Evolutionary conservation across 1,140 invertebrate species (phyloP).

Genomic region (Chelonus insularis): DNA sequence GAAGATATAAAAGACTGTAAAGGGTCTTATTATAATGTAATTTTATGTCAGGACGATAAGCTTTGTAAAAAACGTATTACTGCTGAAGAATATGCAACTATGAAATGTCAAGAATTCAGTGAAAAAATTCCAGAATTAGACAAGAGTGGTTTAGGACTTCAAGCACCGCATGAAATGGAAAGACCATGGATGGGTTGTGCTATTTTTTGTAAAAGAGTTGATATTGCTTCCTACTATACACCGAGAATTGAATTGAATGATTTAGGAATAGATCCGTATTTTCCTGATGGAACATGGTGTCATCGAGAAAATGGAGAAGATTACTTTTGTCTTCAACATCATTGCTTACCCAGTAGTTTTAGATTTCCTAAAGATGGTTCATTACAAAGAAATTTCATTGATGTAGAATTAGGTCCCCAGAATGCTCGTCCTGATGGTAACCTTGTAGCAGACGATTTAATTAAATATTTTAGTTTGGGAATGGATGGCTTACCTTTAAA

Average conservation of each 20-base stretch:
- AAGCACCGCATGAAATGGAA: slow-evolving; percentile 70
- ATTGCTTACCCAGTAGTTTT: slow-evolving; percentile 69
- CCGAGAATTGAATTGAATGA: slow-evolving; percentile 74
- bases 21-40: slow-evolving; percentile 65
- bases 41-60: slow-evolving; percentile 68
- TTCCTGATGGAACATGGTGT: slow-evolving; percentile 82
- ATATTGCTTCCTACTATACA: slow-evolving; percentile 71
- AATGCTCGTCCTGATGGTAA: slow-evolving; percentile 61
- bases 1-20: slow-evolving; percentile 64
- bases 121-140: slow-evolving; percentile 65
- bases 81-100: slow-evolving; percentile 63
- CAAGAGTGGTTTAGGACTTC: slow-evolving; percentile 65
- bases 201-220: slow-evolving; percentile 71
- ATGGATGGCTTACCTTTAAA: slow-evolving; percentile 64
- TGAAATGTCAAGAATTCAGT: slow-evolving; percentile 67
- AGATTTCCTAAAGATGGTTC: slow-evolving; percentile 38
- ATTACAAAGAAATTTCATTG: slow-evolving; percentile 50
- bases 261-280: slow-evolving; percentile 72
- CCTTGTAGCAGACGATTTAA: slow-evolving; percentile 57
- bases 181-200: slow-evolving; percentile 77
- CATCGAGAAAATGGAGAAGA: slow-evolving; percentile 66
- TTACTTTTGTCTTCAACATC: slow-evolving; percentile 74
- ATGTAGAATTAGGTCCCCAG: slow-evolving; percentile 61
- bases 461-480: slow-evolving; percentile 66
- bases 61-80: slow-evolving; percentile 63